Conservation (phyloP, 2,113 vertebrate species). For the Oryzias celebensis region DNA sequence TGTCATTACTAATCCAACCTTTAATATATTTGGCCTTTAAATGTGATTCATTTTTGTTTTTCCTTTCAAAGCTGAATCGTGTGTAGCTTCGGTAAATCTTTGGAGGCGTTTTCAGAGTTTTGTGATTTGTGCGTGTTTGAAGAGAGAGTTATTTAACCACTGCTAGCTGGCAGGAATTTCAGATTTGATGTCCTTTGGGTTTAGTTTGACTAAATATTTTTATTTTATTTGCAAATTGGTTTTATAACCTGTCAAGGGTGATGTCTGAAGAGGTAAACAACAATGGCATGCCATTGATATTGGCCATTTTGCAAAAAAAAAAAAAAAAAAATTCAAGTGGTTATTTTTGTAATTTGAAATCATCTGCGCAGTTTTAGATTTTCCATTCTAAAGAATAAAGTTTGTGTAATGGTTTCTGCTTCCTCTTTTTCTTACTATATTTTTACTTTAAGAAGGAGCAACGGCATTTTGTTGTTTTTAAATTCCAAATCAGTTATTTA, state of each 20-base stretch:
- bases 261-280: slow-evolving; percentile 32
- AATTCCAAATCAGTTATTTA: background rate
- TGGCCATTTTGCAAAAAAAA: slow-evolving; percentile 34
- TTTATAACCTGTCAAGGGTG: slow-evolving; percentile 43
- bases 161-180: slow-evolving; percentile 40
- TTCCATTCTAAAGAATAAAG: slow-evolving; percentile 57
- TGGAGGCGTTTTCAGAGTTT: slow-evolving; percentile 54
- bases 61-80: slow-evolving; percentile 39
- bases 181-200: slow-evolving; percentile 25
- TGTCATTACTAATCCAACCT: slow-evolving; percentile 23
- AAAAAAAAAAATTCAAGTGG: slow-evolving; percentile 45
- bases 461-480: slow-evolving; percentile 65
- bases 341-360: slow-evolving; percentile 61
- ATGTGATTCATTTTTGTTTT: slow-evolving; percentile 51
- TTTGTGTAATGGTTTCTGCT: slow-evolving; percentile 65
- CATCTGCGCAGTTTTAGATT: slow-evolving; percentile 50
- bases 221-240: slow-evolving; percentile 39
- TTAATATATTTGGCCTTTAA: slow-evolving; percentile 53
- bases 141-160: slow-evolving; percentile 62
- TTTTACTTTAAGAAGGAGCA: slow-evolving; percentile 72
- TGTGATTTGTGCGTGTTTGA: slow-evolving; percentile 65
- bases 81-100: slow-evolving; percentile 22
- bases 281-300: slow-evolving; percentile 22
- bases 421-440: slow-evolving; percentile 55
- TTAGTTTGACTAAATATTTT: slow-evolving; percentile 50